These are phyloP conservation scores for Papilio xuthus DNA, from an alignment of 1,140 invertebrate species.

Conservation along the genomic window DNA sequence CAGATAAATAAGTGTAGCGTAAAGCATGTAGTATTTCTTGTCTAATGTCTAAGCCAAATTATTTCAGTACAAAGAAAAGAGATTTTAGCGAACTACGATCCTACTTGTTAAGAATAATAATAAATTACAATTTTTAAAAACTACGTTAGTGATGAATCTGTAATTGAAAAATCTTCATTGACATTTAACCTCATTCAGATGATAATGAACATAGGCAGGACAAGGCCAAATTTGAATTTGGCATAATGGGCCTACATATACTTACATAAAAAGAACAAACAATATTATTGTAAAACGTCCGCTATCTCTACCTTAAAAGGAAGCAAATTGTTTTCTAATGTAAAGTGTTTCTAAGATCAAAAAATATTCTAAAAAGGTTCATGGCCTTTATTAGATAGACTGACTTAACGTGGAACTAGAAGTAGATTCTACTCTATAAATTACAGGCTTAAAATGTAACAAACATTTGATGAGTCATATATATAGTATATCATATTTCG, in stretches of 20 bases:
- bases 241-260: neutral
- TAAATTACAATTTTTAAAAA: no score
- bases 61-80: no score
- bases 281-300: neutral
- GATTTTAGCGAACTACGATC: no score
- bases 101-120: no score
- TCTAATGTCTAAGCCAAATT: no score
- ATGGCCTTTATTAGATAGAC: neutral
- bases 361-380: neutral
- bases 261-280: neutral
- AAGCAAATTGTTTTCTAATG: neutral
- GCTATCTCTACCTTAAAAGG: neutral
- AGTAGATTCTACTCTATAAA: no score
- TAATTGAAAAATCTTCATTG: neutral
- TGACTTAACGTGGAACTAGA: no score
- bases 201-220: neutral
- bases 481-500: no score
- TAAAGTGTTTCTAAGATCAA: neutral
- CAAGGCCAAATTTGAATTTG: slow-evolving; percentile 5
- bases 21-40: no score
- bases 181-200: neutral
- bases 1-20: no score
- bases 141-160: neutral
- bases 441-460: no score
- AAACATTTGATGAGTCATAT: no score